Evolutionary conservation across 1,140 invertebrate species (phyloP).

Genomic region (Mycetomoellerius zeteki): DNA sequence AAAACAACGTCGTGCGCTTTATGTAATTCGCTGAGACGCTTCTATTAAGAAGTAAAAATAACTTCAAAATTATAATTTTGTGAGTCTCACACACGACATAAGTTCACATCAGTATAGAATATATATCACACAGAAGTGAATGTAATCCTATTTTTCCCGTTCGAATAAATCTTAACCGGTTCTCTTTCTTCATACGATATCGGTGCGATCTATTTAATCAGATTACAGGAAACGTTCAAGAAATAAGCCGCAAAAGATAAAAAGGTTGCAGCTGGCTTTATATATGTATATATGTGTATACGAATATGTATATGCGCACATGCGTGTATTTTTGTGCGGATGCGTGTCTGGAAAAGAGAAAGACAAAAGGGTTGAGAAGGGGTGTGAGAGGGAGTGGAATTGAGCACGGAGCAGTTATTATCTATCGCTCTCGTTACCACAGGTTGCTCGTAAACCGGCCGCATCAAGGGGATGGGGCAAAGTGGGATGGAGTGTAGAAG

Average conservation of each 20-base stretch:
- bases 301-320: neutral
- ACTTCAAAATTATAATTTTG: constrained; percentile 10
- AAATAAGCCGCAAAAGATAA: constrained; percentile 2
- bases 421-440: constrained; percentile 88
- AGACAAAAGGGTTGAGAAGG: constrained; percentile 14
- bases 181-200: neutral
- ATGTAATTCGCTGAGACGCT: constrained; percentile 24
- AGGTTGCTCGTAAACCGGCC: constrained; percentile 87
- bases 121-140: neutral
- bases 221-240: neutral
- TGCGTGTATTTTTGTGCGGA: neutral
- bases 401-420: constrained; percentile 86
- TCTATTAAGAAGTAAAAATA: constrained; percentile 20
- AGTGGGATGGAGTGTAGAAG: constrained; percentile 74
- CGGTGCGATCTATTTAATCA: constrained; percentile 12
- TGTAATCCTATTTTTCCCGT: constrained; percentile 6
- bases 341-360: constrained; percentile 64
- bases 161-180: constrained; percentile 2
- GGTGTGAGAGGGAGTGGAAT: constrained; percentile 72
- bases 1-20: constrained; percentile 45
- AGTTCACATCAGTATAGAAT: neutral
- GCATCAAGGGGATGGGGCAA: constrained; percentile 80
- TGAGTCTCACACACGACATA: neutral
- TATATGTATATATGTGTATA: neutral
- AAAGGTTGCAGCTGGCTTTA: constrained; percentile 18